phyloP scores from a whole-genome alignment of 1,140 invertebrate genomes.

The Rhagoletis pomonella region DNA sequence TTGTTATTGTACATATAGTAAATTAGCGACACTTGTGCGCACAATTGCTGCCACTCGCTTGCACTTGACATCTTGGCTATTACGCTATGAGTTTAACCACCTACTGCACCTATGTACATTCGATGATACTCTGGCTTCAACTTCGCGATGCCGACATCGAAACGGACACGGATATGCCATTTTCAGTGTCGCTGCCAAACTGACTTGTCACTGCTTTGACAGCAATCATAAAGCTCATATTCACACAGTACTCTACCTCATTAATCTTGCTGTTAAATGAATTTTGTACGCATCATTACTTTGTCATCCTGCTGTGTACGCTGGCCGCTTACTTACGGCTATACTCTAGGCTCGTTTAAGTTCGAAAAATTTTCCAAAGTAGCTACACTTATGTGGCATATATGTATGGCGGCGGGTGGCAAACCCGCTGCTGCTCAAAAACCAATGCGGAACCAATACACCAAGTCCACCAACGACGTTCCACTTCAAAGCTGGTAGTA shows the following conservation, averaged over 20 bases:
- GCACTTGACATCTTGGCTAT: slow-evolving; percentile 13
- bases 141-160: neutral
- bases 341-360: neutral
- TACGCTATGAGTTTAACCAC: neutral
- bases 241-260: neutral
- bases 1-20: neutral
- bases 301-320: neutral
- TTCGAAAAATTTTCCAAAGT: neutral
- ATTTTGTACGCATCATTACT: neutral
- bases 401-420: neutral
- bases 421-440: slow-evolving; percentile 16
- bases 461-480: neutral
- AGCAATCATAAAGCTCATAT: neutral
- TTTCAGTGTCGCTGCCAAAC: neutral
- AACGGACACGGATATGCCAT: slow-evolving; percentile 13
- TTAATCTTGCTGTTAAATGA: neutral
- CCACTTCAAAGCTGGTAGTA: neutral
- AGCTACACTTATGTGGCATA: neutral
- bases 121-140: neutral
- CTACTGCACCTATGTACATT: neutral
- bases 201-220: neutral
- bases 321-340: neutral
- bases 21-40: neutral
- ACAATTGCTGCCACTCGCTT: neutral
- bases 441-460: slow-evolving; percentile 9